Conservation (phyloP, 2,113 vertebrate species). For the Collichthys lucidus region DNA sequence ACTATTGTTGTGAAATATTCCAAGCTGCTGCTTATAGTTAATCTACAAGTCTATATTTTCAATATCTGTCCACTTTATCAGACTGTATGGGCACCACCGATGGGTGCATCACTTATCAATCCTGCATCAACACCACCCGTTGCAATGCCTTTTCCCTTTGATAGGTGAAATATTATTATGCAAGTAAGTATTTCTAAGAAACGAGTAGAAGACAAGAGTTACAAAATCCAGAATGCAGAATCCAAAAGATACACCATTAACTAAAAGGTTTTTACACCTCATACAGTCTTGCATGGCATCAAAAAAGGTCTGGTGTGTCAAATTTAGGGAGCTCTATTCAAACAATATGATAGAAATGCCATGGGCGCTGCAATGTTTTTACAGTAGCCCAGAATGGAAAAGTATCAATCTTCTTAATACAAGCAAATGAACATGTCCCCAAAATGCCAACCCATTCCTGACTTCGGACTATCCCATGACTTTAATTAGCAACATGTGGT, state of each 20-base stretch:
- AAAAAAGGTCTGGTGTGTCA: background rate
- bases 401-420: too few relatives aligned
- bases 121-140: background rate
- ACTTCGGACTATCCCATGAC: too few relatives aligned
- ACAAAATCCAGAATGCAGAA: background rate
- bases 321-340: too few relatives aligned
- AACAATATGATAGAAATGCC: too few relatives aligned
- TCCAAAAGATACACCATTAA: background rate
- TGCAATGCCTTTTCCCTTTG: background rate
- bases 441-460: too few relatives aligned
- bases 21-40: background rate
- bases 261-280: background rate
- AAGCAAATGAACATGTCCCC: too few relatives aligned
- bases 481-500: background rate
- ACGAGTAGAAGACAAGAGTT: background rate
- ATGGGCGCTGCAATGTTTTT: too few relatives aligned
- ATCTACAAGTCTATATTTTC: background rate
- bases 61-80: background rate
- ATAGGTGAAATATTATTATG: background rate
- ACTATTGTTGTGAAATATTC: background rate
- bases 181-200: background rate
- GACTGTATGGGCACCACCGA: background rate
- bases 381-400: too few relatives aligned
- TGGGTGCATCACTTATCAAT: background rate
- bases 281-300: background rate